Conservation (phyloP, 2,797 vertebrate genomes). For the Heteromormyrus szaboi region DNA sequence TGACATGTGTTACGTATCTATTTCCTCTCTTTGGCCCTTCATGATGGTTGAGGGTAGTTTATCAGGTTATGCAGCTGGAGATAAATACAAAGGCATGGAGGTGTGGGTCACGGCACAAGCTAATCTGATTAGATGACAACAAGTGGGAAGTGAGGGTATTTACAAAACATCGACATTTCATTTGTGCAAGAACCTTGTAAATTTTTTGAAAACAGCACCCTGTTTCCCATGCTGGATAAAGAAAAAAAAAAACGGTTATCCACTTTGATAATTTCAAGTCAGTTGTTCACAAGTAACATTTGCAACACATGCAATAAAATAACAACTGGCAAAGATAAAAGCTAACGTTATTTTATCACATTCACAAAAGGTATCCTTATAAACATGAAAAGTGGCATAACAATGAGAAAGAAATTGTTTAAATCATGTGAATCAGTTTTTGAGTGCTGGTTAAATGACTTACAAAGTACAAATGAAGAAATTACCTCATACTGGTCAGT, state of each 20-base stretch:
- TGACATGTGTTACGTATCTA: conserved; percentile 57
- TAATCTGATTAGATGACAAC: conserved; percentile 56
- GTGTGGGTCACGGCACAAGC: conserved; percentile 43
- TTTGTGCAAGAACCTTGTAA: conserved; percentile 28
- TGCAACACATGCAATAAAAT: conserved; percentile 16
- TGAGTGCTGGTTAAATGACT: background rate
- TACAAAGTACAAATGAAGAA: background rate
- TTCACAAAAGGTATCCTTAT: background rate
- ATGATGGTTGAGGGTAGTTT: conserved; percentile 50
- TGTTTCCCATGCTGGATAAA: conserved; percentile 36
- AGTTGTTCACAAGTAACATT: conserved; percentile 19
- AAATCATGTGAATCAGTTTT: conserved; percentile 4
- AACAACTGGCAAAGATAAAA: conserved; percentile 8
- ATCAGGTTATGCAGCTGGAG: conserved; percentile 17
- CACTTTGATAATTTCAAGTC: conserved; percentile 44
- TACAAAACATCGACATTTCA: conserved; percentile 50
- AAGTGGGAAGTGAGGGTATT: conserved; percentile 47
- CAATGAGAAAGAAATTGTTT: conserved; percentile 5
- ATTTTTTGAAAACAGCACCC: conserved; percentile 52
- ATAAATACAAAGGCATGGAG: conserved; percentile 27
- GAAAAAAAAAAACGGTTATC: conserved; percentile 24
- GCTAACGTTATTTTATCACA: conserved; percentile 10
- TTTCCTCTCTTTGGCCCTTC: conserved; percentile 55
- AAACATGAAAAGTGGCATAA: background rate
- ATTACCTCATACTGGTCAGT: background rate